Evolutionary conservation across 2,888 invertebrate genomes (phyloP).

Genomic region (Lordiphosa fenestrarum): DNA sequence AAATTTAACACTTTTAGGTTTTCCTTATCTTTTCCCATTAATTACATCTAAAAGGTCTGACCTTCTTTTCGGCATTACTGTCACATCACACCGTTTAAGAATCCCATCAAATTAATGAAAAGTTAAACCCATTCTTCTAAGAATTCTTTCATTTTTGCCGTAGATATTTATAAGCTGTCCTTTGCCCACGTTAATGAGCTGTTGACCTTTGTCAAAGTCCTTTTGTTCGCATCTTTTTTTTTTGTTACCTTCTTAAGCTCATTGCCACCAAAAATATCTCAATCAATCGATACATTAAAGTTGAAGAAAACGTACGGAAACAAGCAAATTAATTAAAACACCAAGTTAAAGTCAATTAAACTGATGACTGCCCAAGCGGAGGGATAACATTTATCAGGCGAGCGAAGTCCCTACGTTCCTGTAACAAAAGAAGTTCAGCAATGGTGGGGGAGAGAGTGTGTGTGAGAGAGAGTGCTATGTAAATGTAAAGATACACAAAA

Average conservation of each 20-base stretch:
- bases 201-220: conserved; percentile 43
- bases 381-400: conserved; percentile 61
- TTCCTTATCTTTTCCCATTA: conserved; percentile 3
- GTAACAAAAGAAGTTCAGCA: conserved; percentile 33
- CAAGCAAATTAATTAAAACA: conserved; percentile 55
- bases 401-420: conserved; percentile 3
- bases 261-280: background rate
- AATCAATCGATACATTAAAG: conserved; percentile 58
- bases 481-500: conserved; percentile 29
- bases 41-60: conserved; percentile 5
- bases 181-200: conserved; percentile 39
- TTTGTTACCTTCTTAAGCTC: too few species aligned
- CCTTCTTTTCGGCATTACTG: conserved; percentile 8
- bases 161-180: conserved; percentile 18
- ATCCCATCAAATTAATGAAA: conserved; percentile 1
- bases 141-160: background rate
- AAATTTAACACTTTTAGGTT: conserved; percentile 1
- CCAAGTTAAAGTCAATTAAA: conserved; percentile 56
- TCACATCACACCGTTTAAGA: background rate
- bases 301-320: conserved; percentile 32
- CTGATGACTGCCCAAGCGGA: conserved; percentile 51
- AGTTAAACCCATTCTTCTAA: conserved; percentile 2
- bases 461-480: conserved; percentile 45
- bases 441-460: background rate
- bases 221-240: too few species aligned